A percentile compares a stretch with the other conserved stretches of the same genome.
These are phyloP conservation scores for Peribatodes rhomboidaria DNA, from an alignment of 2,888 invertebrate genomes.

Conservation along the genomic window DNA sequence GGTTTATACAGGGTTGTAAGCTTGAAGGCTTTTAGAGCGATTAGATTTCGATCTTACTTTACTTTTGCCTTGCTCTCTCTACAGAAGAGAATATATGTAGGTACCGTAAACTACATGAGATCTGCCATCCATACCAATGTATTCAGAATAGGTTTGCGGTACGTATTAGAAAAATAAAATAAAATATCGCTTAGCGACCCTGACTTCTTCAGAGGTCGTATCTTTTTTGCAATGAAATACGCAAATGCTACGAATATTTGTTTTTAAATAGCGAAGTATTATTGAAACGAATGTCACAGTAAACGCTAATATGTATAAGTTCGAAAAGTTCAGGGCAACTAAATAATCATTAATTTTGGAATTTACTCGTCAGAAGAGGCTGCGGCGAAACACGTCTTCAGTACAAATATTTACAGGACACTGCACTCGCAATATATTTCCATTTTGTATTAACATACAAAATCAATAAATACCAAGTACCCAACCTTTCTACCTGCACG, in stretches of 20 bases:
- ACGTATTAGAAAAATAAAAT: not conserved
- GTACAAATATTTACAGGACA: slow-evolving; percentile 4
- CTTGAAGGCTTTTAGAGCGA: too few relatives aligned
- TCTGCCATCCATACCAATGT: too few relatives aligned
- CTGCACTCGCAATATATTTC: not conserved
- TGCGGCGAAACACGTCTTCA: slow-evolving; percentile 15
- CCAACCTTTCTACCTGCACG: not conserved
- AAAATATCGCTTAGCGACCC: not conserved
- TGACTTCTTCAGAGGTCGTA: slow-evolving; percentile 1
- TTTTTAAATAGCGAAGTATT: not conserved
- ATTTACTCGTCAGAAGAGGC: not conserved
- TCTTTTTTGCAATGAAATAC: slow-evolving; percentile 11
- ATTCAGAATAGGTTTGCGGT: too few relatives aligned
- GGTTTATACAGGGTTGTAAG: too few relatives aligned
- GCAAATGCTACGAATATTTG: not conserved
- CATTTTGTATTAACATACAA: not conserved
- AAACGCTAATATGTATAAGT: slow-evolving; percentile 5
- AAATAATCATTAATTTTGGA: slow-evolving; percentile 16
- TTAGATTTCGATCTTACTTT: too few relatives aligned
- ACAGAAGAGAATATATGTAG: too few relatives aligned
- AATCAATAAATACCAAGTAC: not conserved
- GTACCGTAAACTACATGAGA: too few relatives aligned
- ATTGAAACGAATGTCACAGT: not conserved
- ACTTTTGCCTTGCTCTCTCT: too few relatives aligned
- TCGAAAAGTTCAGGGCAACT: slow-evolving; percentile 22